These are phyloP conservation scores for Spialia ferax DNA, from an alignment of 2,888 invertebrate genomes.

Conservation along the genomic window DNA sequence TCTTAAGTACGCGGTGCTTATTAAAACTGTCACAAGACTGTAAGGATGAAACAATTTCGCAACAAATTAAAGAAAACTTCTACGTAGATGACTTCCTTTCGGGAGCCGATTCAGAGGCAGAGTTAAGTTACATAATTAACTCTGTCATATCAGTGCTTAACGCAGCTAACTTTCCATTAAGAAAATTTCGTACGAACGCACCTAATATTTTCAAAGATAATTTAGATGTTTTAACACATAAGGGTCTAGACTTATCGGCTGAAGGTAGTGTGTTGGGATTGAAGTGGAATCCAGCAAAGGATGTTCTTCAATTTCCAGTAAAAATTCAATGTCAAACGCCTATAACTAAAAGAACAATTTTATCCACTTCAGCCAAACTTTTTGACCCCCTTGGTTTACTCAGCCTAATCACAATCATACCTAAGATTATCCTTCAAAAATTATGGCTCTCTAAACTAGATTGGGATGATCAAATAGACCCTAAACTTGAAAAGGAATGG, in stretches of 20 bases:
- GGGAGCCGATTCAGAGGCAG: conserved; percentile 15
- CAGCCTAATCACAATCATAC: conserved; percentile 5
- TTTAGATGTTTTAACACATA: conserved; percentile 4
- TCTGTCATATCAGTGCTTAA: conserved; percentile 13
- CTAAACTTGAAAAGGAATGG: conserved; percentile 3
- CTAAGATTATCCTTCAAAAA: conserved; percentile 7
- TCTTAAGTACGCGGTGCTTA: conserved; percentile 36
- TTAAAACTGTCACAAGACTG: conserved; percentile 16
- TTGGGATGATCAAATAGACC: conserved; percentile 10
- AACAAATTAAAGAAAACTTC: conserved; percentile 31
- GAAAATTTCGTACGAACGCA: conserved; percentile 35
- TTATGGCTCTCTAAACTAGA: conserved; percentile 3
- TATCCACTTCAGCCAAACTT: conserved; percentile 3
- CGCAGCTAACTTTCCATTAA: background rate
- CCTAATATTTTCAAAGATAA: background rate
- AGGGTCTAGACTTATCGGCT: conserved; percentile 1
- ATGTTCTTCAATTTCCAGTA: conserved; percentile 17
- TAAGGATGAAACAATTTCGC: conserved; percentile 15
- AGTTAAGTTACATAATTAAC: conserved; percentile 29
- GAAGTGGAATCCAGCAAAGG: conserved; percentile 23
- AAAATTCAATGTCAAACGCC: conserved; percentile 6
- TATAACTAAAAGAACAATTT: conserved; percentile 14
- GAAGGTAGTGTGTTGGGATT: conserved; percentile 22
- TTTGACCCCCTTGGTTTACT: conserved; percentile 18
- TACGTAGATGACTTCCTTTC: conserved; percentile 34